A percentile compares a stretch with the other conserved stretches of the same genome.
Evolutionary conservation across 2,113 vertebrate genomes (phyloP).

Genomic region (Campylomormyrus tamandua): DNA sequence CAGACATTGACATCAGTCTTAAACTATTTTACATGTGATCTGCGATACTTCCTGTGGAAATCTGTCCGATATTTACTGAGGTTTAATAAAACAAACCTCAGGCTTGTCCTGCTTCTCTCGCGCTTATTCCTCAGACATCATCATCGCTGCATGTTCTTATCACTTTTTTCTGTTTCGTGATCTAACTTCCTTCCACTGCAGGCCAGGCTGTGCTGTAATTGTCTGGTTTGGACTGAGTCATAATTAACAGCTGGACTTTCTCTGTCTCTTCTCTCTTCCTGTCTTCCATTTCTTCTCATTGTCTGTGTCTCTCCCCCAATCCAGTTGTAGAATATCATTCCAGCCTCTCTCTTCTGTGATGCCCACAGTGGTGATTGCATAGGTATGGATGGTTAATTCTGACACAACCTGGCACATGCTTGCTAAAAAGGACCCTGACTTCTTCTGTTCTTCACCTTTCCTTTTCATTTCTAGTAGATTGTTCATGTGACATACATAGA

Average conservation of each 20-base stretch:
- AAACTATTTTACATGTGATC: conserved; percentile 99
- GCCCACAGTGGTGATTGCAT: background rate
- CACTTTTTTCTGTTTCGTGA: conserved; percentile 40
- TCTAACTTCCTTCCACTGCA: conserved; percentile 62
- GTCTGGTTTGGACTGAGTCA: background rate
- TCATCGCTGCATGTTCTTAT: background rate
- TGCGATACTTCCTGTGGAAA: conserved; percentile 99
- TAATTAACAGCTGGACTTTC: conserved; percentile 20
- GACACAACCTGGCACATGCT: background rate
- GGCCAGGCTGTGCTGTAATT: conserved; percentile 46
- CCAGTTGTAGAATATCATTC: background rate
- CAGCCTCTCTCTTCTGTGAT: background rate
- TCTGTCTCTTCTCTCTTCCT: conserved; percentile 30
- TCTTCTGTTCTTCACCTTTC: background rate
- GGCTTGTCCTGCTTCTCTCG: conserved; percentile 56
- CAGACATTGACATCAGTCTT: conserved; percentile 99
- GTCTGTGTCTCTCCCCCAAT: background rate
- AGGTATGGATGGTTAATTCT: background rate
- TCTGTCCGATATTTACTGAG: conserved; percentile 99
- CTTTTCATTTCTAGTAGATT: background rate
- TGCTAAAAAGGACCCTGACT: background rate
- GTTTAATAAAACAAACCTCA: conserved; percentile 98
- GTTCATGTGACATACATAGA: background rate
- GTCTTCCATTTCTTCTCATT: conserved; percentile 12
- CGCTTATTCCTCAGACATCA: conserved; percentile 23